A percentile compares a stretch with the other conserved stretches of the same genome.
These are phyloP conservation scores for Caenorhabditis tropicalis DNA, from an alignment of 1,140 invertebrate species.

Conservation along the genomic window DNA sequence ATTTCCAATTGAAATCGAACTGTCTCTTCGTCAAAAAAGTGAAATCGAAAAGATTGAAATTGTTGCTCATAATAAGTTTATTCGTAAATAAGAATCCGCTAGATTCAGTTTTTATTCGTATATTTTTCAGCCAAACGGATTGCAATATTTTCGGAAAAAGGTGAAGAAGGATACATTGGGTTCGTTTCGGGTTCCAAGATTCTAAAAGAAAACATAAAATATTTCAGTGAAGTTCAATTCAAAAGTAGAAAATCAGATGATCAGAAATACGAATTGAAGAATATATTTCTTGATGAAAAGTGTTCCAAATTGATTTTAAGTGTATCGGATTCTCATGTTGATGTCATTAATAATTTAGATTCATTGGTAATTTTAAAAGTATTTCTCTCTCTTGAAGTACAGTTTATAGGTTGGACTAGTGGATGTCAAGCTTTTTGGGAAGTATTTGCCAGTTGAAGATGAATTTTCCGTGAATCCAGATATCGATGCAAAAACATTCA, in stretches of 20 bases:
- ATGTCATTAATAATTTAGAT: conserved; percentile 43
- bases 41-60: conserved; percentile 56
- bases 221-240: conserved; percentile 51
- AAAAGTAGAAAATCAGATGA: conserved; percentile 39
- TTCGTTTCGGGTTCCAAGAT: not conserved
- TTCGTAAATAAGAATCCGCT: conserved; percentile 15
- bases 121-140: conserved; percentile 15
- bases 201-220: not conserved
- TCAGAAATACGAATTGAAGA: conserved; percentile 53
- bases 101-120: not conserved
- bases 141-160: not conserved
- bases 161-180: conserved; percentile 30
- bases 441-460: not conserved
- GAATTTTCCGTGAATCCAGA: not conserved
- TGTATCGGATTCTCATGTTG: conserved; percentile 24
- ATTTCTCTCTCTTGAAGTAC: not conserved
- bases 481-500: not conserved
- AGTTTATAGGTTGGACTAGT: conserved; percentile 49
- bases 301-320: conserved; percentile 34
- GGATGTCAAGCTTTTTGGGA: conserved; percentile 49
- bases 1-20: conserved; percentile 36
- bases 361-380: conserved; percentile 35
- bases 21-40: conserved; percentile 34
- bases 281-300: conserved; percentile 49
- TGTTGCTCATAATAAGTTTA: conserved; percentile 49